Percentiles rank a stretch among this genome's conserved stretches.
Conservation (phyloP, 1,140 invertebrate genomes). For the Tribolium castaneum region DNA sequence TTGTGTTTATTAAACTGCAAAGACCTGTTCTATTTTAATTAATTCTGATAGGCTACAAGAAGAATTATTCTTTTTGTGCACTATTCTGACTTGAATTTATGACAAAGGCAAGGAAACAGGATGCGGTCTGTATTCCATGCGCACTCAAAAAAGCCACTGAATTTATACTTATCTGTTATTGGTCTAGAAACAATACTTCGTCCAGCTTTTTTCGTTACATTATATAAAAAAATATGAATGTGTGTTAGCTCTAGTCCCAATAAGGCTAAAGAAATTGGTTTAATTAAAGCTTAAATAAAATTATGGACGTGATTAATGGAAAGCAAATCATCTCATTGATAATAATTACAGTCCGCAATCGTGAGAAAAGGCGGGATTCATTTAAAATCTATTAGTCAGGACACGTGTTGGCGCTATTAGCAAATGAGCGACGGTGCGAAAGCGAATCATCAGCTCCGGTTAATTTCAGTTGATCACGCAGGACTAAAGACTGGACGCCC, state of each 20-base stretch:
- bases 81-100: background rate
- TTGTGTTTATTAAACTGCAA: background rate
- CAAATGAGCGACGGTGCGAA: constrained; percentile 19
- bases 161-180: too few relatives aligned
- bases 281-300: too few relatives aligned
- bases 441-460: background rate
- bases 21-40: background rate
- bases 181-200: too few relatives aligned
- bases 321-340: background rate
- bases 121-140: too few relatives aligned
- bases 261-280: too few relatives aligned
- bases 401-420: constrained; percentile 13
- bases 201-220: too few relatives aligned
- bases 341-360: background rate
- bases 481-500: constrained; percentile 6
- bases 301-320: too few relatives aligned
- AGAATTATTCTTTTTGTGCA: background rate
- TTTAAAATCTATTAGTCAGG: constrained; percentile 29
- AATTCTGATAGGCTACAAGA: background rate
- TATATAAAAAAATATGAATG: too few relatives aligned
- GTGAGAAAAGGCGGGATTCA: constrained; percentile 18
- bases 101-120: background rate
- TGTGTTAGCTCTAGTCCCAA: too few relatives aligned
- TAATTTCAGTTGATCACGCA: constrained; percentile 22
- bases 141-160: too few relatives aligned